phyloP scores from a whole-genome alignment of 2,113 vertebrate species.

The Sylvietta virens region DNA sequence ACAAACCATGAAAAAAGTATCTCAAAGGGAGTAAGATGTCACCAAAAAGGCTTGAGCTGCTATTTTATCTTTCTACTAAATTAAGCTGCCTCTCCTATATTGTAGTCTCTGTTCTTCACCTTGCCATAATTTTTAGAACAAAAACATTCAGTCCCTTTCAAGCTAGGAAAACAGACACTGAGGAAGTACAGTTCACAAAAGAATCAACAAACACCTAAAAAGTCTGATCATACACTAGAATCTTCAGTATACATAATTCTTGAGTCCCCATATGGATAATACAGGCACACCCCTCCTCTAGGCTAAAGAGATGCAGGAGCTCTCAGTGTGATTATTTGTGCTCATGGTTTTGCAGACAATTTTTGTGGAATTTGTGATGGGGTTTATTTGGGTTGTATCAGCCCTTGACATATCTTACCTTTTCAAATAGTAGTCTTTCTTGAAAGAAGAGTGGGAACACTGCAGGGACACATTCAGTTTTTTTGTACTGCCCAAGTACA shows the following conservation, averaged over 20 bases:
- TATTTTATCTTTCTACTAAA: conserved; percentile 21
- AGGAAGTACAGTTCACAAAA: background rate
- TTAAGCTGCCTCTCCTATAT: background rate
- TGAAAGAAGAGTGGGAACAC: conserved; percentile 84
- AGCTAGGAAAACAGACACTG: background rate
- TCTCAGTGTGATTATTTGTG: background rate
- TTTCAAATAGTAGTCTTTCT: conserved; percentile 88
- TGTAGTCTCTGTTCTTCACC: background rate
- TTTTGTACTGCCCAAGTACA: conserved; percentile 86
- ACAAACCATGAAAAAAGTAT: conserved; percentile 19
- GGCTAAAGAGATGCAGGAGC: background rate
- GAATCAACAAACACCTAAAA: background rate
- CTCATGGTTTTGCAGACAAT: background rate
- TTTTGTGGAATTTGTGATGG: background rate
- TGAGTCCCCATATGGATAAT: background rate
- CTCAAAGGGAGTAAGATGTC: conserved; percentile 31
- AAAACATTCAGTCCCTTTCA: background rate
- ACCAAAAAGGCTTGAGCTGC: conserved; percentile 20
- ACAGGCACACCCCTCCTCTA: background rate
- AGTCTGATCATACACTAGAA: background rate
- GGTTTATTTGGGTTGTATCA: background rate
- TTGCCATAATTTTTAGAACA: background rate
- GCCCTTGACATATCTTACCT: conserved; percentile 74
- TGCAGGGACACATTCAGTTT: conserved; percentile 79
- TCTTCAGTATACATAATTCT: background rate